phyloP scores from a whole-genome alignment of 1,140 invertebrate genomes.

The Ceratosolen fusciceps region DNA sequence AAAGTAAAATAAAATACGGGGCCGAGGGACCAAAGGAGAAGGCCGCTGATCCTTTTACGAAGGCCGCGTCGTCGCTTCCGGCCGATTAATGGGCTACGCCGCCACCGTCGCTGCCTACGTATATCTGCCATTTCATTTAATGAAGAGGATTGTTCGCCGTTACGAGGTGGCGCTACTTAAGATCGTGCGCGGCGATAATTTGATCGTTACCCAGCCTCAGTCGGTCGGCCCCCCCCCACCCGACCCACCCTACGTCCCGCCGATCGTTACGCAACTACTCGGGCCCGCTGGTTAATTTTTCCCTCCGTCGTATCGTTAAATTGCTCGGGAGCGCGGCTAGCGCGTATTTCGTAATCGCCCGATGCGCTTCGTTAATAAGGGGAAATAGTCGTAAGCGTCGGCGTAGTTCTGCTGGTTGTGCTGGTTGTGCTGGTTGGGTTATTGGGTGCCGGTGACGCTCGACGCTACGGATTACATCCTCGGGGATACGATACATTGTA shows the following conservation, averaged over 20 bases:
- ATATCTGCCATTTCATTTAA: conserved; percentile 37
- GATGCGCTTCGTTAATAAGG: neutral
- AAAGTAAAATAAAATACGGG: neutral
- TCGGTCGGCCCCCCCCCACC: neutral
- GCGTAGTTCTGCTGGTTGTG: too few relatives aligned
- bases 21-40: neutral
- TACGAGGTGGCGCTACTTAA: conserved; percentile 15
- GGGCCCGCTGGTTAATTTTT: conserved; percentile 21
- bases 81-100: conserved; percentile 41
- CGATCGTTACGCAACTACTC: too few relatives aligned
- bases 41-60: conserved; percentile 21
- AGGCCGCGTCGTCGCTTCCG: conserved; percentile 25
- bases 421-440: too few relatives aligned
- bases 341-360: neutral
- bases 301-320: neutral
- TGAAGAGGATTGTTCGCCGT: conserved; percentile 41
- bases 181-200: conserved; percentile 42
- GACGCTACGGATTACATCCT: too few relatives aligned
- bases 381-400: neutral
- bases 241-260: too few relatives aligned
- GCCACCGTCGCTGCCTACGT: neutral
- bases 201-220: conserved; percentile 22
- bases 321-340: neutral
- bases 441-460: too few relatives aligned
- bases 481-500: too few relatives aligned